These are phyloP conservation scores for Sandelia bainsii DNA, from an alignment of 2,797 vertebrate species.

Conservation along the genomic window DNA sequence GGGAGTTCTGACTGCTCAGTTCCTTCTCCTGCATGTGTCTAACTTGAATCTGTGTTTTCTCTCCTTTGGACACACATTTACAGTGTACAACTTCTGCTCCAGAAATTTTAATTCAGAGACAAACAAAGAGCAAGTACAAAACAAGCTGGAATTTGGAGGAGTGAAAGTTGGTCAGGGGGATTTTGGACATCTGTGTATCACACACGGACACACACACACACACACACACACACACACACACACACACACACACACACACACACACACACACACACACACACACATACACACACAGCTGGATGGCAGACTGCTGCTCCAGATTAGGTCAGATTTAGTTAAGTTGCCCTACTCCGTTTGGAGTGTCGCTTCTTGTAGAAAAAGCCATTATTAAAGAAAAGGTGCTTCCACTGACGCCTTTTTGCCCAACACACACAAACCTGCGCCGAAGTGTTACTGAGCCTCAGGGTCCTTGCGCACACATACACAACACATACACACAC, in stretches of 20 bases:
- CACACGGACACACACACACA: constrained; percentile 40
- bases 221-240: constrained; percentile 70
- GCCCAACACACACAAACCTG: constrained; percentile 60
- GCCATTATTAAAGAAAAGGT: constrained; percentile 78
- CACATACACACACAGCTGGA: constrained; percentile 75
- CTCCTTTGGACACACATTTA: constrained; percentile 43
- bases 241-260: constrained; percentile 61
- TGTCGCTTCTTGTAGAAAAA: constrained; percentile 84
- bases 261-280: constrained; percentile 35
- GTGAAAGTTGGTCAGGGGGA: constrained; percentile 44
- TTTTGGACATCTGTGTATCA: constrained; percentile 46
- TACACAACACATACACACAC: constrained; percentile 35
- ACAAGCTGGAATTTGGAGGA: constrained; percentile 61
- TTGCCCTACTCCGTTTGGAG: constrained; percentile 79
- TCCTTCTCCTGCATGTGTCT: constrained; percentile 61
- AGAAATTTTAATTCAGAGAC: constrained; percentile 49
- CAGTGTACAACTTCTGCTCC: constrained; percentile 39
- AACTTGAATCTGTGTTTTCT: constrained; percentile 51
- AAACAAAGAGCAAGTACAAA: constrained; percentile 63
- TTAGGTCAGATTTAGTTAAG: constrained; percentile 88
- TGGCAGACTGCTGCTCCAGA: constrained; percentile 80
- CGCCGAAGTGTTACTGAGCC: constrained; percentile 72
- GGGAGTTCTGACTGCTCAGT: constrained; percentile 41
- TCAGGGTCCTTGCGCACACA: constrained; percentile 47
- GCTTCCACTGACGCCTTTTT: constrained; percentile 65